Conservation (phyloP, 2,113 vertebrate genomes). For the Isichthys henryi region DNA sequence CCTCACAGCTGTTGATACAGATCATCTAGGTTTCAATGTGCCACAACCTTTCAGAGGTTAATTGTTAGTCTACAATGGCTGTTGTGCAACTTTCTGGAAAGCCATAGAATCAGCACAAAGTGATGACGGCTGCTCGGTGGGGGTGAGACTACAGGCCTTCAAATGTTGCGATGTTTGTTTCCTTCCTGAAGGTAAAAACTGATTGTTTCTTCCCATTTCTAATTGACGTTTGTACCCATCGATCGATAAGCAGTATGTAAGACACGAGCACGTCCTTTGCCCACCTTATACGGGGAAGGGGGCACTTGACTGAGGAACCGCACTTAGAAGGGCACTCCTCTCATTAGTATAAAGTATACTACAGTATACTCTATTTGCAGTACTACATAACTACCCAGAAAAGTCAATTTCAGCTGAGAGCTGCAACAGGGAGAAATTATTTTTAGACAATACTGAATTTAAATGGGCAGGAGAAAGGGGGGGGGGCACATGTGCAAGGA, state of each 20-base stretch:
- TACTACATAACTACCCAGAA: neutral
- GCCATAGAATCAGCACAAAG: neutral
- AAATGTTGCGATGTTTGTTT: neutral
- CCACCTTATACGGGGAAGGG: neutral
- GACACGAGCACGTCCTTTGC: neutral
- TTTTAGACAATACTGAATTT: constrained; percentile 57
- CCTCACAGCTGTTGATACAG: neutral
- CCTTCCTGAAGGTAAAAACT: neutral
- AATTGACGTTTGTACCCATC: neutral
- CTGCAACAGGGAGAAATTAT: constrained; percentile 39
- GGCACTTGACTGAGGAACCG: neutral
- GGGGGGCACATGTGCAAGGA: constrained; percentile 26
- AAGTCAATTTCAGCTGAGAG: constrained; percentile 19
- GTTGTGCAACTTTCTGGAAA: neutral
- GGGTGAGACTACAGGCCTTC: neutral
- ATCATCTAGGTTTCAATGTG: neutral
- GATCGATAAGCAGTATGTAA: neutral
- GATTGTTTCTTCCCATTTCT: neutral
- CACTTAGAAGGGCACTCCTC: neutral
- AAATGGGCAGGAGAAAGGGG: constrained; percentile 45
- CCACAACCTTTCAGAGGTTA: neutral
- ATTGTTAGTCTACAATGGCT: neutral
- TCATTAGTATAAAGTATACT: neutral
- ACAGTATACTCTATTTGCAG: neutral
- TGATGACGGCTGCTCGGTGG: neutral